Conservation (phyloP, 1,140 invertebrate genomes). For the Heterodera schachtii region DNA sequence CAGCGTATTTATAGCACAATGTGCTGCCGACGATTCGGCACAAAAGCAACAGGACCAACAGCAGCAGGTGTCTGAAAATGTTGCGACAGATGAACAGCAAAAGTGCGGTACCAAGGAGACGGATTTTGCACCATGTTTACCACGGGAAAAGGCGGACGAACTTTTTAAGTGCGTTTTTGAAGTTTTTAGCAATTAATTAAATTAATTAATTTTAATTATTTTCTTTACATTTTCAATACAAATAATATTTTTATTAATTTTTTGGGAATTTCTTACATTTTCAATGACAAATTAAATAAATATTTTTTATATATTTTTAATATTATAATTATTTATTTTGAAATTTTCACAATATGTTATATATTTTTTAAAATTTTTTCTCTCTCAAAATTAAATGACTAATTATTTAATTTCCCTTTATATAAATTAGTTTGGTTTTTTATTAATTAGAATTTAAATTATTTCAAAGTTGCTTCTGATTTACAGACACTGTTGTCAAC, state of each 20-base stretch:
- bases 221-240: conserved; percentile 17
- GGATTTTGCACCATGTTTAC: conserved; percentile 48
- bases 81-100: conserved; percentile 7
- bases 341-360: too few species aligned
- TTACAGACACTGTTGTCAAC: conserved; percentile 22
- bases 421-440: too few species aligned
- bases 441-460: too few species aligned
- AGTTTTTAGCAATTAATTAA: conserved; percentile 24
- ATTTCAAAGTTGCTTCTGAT: too few species aligned
- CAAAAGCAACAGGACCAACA: not conserved
- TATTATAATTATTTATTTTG: not conserved
- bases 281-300: conserved; percentile 17
- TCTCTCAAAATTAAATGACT: too few species aligned
- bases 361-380: too few species aligned
- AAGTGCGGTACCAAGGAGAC: conserved; percentile 40
- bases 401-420: too few species aligned
- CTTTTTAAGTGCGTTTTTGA: conserved; percentile 32
- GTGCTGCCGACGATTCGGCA: not conserved
- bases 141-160: conserved; percentile 43
- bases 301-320: not conserved
- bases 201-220: not conserved
- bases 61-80: not conserved
- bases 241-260: conserved; percentile 8
- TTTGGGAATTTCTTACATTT: not conserved
- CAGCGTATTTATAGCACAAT: not conserved